Evolutionary conservation across 2,797 vertebrate genomes (phyloP).

Genomic region (Allobates femoralis): DNA sequence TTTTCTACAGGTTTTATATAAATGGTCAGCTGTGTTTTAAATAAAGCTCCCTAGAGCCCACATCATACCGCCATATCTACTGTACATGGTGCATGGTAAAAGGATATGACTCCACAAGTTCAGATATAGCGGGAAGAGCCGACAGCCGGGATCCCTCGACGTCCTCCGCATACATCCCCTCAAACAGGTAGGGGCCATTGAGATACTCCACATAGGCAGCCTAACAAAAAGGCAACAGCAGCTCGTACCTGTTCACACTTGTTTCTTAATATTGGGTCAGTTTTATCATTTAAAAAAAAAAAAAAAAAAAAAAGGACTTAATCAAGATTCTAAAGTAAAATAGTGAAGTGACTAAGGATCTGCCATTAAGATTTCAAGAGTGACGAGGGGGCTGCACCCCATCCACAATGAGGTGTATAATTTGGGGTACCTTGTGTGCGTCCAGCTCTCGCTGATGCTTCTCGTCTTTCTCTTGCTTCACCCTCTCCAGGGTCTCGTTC

Average conservation of each 20-base stretch:
- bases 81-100: slow-evolving; percentile 38
- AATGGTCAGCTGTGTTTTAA: too few relatives aligned
- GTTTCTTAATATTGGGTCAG: too few relatives aligned
- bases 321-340: too few relatives aligned
- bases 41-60: too few relatives aligned
- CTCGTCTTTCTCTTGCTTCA: slow-evolving; percentile 67
- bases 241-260: too few relatives aligned
- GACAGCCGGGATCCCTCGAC: slow-evolving; percentile 77
- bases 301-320: too few relatives aligned
- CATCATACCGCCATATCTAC: background rate
- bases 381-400: background rate
- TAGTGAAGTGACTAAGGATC: background rate
- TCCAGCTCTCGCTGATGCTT: slow-evolving; percentile 74
- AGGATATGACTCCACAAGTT: slow-evolving; percentile 89
- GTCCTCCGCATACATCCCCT: slow-evolving; percentile 83
- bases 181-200: slow-evolving; percentile 82
- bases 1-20: too few relatives aligned
- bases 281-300: too few relatives aligned
- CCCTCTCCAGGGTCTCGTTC: slow-evolving; percentile 72
- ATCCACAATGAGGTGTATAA: background rate
- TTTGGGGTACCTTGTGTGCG: slow-evolving; percentile 76
- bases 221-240: slow-evolving; percentile 71
- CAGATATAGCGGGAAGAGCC: slow-evolving; percentile 74
- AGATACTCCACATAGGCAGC: slow-evolving; percentile 87
- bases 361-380: background rate